A percentile compares a stretch with the other conserved stretches of the same genome.
Evolutionary conservation across 2,888 invertebrate species (phyloP).

Genomic region (Polia nebulosa): DNA sequence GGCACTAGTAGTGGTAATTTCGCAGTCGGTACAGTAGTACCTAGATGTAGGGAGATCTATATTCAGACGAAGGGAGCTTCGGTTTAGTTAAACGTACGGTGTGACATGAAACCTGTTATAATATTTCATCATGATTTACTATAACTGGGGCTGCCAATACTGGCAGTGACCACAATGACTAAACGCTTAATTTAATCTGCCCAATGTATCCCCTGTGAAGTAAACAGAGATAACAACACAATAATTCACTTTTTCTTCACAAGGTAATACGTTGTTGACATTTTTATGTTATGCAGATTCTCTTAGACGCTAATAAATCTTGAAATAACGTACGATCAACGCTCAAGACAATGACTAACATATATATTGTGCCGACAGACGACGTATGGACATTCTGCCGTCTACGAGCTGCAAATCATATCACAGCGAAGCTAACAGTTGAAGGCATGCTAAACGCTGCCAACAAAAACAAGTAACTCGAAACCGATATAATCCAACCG

Average conservation of each 20-base stretch:
- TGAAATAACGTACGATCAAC: slow-evolving; percentile 41
- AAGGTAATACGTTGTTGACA: slow-evolving; percentile 53
- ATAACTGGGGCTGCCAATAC: slow-evolving; percentile 5
- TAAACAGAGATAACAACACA: slow-evolving; percentile 50
- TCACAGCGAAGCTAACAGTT: slow-evolving; percentile 62
- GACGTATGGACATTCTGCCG: slow-evolving; percentile 38
- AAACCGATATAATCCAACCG: slow-evolving; percentile 80
- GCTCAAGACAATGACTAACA: slow-evolving; percentile 51
- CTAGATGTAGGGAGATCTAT: neutral
- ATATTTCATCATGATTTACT: slow-evolving; percentile 33
- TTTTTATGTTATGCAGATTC: slow-evolving; percentile 53
- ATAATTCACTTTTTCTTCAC: slow-evolving; percentile 54
- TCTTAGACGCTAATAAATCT: slow-evolving; percentile 45
- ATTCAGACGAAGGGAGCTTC: slow-evolving; percentile 7
- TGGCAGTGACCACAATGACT: slow-evolving; percentile 40
- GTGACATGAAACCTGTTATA: slow-evolving; percentile 15
- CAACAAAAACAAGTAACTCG: slow-evolving; percentile 85
- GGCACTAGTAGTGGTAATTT: too few relatives aligned
- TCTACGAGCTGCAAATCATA: slow-evolving; percentile 52
- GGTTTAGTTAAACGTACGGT: neutral
- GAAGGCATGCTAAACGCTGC: slow-evolving; percentile 72
- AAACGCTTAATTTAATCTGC: slow-evolving; percentile 35
- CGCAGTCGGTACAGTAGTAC: too few relatives aligned
- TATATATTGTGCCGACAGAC: slow-evolving; percentile 49
- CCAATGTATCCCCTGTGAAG: slow-evolving; percentile 38